phyloP scores from a whole-genome alignment of 2,797 vertebrate genomes.

The Hirundo rustica region DNA sequence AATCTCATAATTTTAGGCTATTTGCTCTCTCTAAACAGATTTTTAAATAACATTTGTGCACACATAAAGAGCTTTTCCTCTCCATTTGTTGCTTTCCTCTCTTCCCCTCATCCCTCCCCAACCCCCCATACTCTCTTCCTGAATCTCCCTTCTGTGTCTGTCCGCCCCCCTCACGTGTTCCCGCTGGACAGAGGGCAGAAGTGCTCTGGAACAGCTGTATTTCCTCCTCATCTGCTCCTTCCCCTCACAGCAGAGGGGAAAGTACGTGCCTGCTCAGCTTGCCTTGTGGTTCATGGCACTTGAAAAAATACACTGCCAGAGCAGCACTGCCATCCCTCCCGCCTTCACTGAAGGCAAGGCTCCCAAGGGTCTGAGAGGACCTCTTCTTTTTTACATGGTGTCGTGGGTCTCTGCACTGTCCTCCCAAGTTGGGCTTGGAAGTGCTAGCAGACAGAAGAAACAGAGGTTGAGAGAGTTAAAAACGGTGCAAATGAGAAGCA shows the following conservation, averaged over 20 bases:
- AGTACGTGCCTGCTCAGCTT: neutral
- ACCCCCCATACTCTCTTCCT: neutral
- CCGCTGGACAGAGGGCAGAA: neutral
- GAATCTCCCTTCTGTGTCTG: neutral
- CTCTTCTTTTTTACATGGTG: neutral
- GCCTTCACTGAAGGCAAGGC: neutral
- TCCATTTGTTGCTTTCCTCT: neutral
- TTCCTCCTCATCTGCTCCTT: slow-evolving; percentile 29
- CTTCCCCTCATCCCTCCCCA: neutral
- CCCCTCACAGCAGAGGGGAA: neutral
- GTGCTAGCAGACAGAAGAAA: neutral
- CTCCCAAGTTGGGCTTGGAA: neutral
- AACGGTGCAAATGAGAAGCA: neutral
- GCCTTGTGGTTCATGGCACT: neutral
- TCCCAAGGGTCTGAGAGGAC: neutral
- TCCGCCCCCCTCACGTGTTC: neutral
- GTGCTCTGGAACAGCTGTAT: slow-evolving; percentile 1
- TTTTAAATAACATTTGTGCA: neutral
- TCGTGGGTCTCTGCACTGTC: neutral
- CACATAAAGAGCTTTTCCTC: neutral
- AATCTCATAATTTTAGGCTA: neutral
- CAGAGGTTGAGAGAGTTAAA: neutral
- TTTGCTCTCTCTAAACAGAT: neutral
- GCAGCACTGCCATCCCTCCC: neutral
- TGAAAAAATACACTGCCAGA: neutral